Percentiles rank a stretch among this genome's conserved stretches.
Evolutionary conservation across 2,888 invertebrate species (phyloP).

Genomic region (Dicyrtoma fusca): DNA sequence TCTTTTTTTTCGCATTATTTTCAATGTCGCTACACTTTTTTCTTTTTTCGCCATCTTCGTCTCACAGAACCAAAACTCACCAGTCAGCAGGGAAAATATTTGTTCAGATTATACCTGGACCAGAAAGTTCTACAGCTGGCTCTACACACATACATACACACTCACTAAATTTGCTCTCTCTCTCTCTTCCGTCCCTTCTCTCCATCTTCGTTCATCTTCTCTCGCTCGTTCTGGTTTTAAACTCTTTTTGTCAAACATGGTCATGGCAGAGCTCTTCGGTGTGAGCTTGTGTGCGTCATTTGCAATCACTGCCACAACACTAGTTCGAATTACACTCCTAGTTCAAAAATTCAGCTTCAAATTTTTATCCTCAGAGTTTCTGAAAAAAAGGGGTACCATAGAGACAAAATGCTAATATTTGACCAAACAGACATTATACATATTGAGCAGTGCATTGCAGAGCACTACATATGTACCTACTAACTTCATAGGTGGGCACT

Average conservation of each 20-base stretch:
- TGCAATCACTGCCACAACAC: too few relatives aligned
- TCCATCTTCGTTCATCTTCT: neutral
- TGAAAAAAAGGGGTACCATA: too few relatives aligned
- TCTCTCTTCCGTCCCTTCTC: neutral
- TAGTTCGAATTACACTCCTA: too few relatives aligned
- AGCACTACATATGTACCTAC: too few relatives aligned
- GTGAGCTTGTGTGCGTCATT: neutral
- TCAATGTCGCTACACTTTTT: neutral
- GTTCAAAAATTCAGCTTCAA: too few relatives aligned
- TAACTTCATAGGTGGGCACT: too few relatives aligned
- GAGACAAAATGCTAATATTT: too few relatives aligned
- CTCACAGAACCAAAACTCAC: neutral
- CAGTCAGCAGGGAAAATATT: conserved; percentile 9
- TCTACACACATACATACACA: neutral
- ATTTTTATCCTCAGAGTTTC: too few relatives aligned
- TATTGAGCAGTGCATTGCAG: too few relatives aligned
- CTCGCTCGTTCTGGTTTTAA: neutral
- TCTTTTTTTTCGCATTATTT: conserved; percentile 4
- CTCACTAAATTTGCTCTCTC: neutral
- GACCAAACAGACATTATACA: too few relatives aligned
- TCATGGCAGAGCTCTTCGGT: neutral
- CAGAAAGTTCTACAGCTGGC: conserved; percentile 8
- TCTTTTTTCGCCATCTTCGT: neutral
- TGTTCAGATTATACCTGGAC: conserved; percentile 10
- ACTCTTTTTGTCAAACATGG: too few relatives aligned